Evolutionary conservation across 2,888 invertebrate species (phyloP).

Genomic region (Mechanitis mazaeus): DNA sequence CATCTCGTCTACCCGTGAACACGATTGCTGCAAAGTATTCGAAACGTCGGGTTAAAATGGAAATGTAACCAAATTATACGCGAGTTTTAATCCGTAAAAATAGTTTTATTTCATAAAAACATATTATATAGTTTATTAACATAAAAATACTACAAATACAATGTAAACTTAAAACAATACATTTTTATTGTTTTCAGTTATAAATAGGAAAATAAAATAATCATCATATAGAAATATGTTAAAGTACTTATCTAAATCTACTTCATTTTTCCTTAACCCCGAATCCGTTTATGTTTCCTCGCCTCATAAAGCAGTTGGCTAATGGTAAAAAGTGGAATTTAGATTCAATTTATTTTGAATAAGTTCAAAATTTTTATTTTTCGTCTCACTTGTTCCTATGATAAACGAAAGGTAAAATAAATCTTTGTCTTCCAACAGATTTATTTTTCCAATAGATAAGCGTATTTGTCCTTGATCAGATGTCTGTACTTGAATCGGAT

Average conservation of each 20-base stretch:
- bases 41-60: no score
- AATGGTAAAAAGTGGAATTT: slow-evolving; percentile 24
- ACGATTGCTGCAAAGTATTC: no score
- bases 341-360: slow-evolving; percentile 25
- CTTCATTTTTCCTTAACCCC: slow-evolving; percentile 4
- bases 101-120: no score
- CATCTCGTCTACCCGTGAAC: no score
- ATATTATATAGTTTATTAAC: no score
- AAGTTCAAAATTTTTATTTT: slow-evolving; percentile 23
- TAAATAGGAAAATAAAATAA: background rate
- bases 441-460: slow-evolving; percentile 36
- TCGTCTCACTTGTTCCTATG: slow-evolving; percentile 16
- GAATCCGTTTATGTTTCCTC: slow-evolving; percentile 20
- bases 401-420: slow-evolving; percentile 33
- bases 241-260: background rate
- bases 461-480: slow-evolving; percentile 33
- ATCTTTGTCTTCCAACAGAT: slow-evolving; percentile 39
- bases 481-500: slow-evolving; percentile 24
- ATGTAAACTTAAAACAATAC: no score
- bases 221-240: background rate
- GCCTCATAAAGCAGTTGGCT: slow-evolving; percentile 24
- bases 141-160: no score
- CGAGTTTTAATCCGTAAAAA: no score
- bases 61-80: no score
- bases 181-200: background rate